These are phyloP conservation scores for Physella acuta DNA, from an alignment of 1,140 invertebrate genomes.

Conservation along the genomic window DNA sequence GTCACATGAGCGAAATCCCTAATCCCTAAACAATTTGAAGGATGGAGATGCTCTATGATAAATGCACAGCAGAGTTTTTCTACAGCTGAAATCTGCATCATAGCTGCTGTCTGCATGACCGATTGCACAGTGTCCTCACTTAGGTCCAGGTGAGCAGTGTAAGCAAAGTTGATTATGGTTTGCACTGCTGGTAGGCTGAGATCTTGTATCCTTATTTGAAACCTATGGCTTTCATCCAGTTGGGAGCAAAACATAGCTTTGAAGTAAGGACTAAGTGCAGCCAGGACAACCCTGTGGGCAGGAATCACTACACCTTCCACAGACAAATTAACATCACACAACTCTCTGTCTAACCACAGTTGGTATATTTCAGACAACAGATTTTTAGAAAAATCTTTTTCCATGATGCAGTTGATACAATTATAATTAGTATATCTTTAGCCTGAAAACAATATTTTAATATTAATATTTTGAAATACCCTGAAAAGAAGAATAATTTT, in stretches of 20 bases:
- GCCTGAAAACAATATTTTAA: too few relatives aligned
- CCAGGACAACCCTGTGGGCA: constrained; percentile 30
- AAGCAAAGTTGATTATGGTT: constrained; percentile 29
- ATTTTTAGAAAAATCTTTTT: background rate
- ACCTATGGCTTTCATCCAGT: constrained; percentile 26
- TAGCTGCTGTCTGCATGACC: constrained; percentile 78
- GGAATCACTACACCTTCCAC: constrained; percentile 21
- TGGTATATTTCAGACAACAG: constrained; percentile 14
- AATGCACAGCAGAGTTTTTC: constrained; percentile 84
- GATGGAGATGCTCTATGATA: constrained; percentile 82
- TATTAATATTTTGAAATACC: too few relatives aligned
- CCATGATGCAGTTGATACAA: too few relatives aligned
- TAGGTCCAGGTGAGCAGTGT: constrained; percentile 21
- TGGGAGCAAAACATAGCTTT: constrained; percentile 34
- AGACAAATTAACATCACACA: constrained; percentile 29
- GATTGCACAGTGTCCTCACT: constrained; percentile 71
- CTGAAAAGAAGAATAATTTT: too few relatives aligned
- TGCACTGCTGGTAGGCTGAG: constrained; percentile 15
- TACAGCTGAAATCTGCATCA: constrained; percentile 79
- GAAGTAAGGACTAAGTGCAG: constrained; percentile 32
- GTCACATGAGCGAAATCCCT: constrained; percentile 85
- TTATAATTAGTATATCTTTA: too few relatives aligned
- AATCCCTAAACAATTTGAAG: constrained; percentile 88
- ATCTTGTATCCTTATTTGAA: constrained; percentile 26
- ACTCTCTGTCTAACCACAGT: constrained; percentile 25